Base-by-base conservation (phyloP, 2,797 vertebrate species). In the Centroberyx gerrardi region DNA sequence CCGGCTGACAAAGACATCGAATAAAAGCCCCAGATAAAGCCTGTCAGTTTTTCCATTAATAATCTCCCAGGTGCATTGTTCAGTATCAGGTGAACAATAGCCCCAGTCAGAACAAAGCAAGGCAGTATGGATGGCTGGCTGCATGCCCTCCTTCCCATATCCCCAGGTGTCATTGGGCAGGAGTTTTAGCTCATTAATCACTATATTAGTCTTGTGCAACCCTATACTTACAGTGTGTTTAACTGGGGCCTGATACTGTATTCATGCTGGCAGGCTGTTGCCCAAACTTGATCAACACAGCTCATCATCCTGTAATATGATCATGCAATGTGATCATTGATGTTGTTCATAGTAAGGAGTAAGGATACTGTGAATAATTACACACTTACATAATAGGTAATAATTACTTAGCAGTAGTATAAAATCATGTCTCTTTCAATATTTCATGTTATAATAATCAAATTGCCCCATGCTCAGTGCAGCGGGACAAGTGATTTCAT, bases 221-320 rank as follows among this genome's bases (percentile, higher is more conserved):
- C 44, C 29, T 70, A 62, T 46, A 54, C 46, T 71, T 66, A 59
- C 48, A 66, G 40, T 72, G 77, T 80, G 63, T 68, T 78, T 38
- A 44, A 54, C 27, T 13, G 40, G 54, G 14, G 10, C 59, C 74
- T 38, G 18, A 56, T 8, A 4, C 38, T 56, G 46, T 58, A 17
- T 36, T 76, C 27, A 56, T 12, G 36, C 15, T 67, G 59, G 29
- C 58, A 52, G 22, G 29, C 46, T 51, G 68, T 28, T 28, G 56
- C 2, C 40, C 31, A 74, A 33, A 56, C 28, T 65, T 53, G 46
- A 72, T 8, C 51, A 53, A 36, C 63, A 62, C 27, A 2, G 67
- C 54, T 48, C 36, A 51, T 70, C 27, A 40, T 42, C 29, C 60
- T 68, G 14, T 13, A 18, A 55, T 33, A 0, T 27, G 42, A 44